Percentiles rank a stretch among this genome's conserved stretches.
phyloP scores from a whole-genome alignment of 1,140 invertebrate species.

The Tetramorium alpestre region DNA sequence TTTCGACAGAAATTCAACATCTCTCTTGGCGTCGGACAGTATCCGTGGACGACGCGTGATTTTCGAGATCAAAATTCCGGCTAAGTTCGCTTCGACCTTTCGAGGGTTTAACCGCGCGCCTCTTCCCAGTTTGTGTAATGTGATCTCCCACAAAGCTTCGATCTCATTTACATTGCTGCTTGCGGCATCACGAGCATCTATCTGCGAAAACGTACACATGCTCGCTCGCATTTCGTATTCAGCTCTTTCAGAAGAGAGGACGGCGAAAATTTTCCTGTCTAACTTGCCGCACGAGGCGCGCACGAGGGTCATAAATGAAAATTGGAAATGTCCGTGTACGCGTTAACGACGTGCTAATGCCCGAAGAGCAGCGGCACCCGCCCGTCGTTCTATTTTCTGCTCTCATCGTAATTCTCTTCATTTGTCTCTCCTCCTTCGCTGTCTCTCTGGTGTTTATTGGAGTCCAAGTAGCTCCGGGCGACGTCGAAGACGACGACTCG shows the following conservation, averaged over 20 bases:
- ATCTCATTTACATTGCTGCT: conserved; percentile 28
- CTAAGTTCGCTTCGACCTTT: conserved; percentile 10
- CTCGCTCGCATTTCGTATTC: conserved; percentile 58
- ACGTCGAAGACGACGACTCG: conserved; percentile 18
- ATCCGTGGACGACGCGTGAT: background rate
- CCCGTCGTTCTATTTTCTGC: conserved; percentile 41
- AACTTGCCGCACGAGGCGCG: conserved; percentile 48
- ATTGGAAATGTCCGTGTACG: conserved; percentile 50
- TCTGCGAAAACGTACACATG: background rate
- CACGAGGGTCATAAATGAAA: conserved; percentile 57
- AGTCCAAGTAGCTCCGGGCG: conserved; percentile 44
- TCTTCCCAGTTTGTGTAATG: conserved; percentile 12
- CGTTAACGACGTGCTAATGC: conserved; percentile 33
- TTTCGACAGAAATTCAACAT: background rate
- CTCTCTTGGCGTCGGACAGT: background rate
- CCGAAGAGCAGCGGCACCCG: background rate
- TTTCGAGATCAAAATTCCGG: conserved; percentile 2
- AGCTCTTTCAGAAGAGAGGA: background rate
- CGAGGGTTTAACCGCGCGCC: background rate
- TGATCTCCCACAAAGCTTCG: background rate
- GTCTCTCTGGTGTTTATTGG: conserved; percentile 41
- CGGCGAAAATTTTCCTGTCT: conserved; percentile 65
- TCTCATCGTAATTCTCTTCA: conserved; percentile 49
- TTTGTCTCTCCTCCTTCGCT: conserved; percentile 29
- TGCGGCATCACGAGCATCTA: background rate